Evolutionary conservation across 1,140 invertebrate genomes (phyloP).

Genomic region (Procambarus virginalis): DNA sequence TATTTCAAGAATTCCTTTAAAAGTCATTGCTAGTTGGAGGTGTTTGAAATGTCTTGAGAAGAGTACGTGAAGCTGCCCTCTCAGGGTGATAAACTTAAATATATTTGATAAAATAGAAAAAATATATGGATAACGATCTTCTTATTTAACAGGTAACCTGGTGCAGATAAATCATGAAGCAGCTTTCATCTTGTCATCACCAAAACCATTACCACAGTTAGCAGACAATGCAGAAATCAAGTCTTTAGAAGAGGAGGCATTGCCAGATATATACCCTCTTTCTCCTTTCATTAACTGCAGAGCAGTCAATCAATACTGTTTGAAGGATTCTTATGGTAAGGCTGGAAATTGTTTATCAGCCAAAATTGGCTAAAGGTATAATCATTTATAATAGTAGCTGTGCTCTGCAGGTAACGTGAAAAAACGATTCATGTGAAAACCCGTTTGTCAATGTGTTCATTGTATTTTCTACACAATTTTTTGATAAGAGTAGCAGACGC

Average conservation of each 20-base stretch:
- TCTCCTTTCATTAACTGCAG: slow-evolving; percentile 41
- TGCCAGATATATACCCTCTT: slow-evolving; percentile 44
- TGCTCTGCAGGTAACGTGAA: too few relatives aligned
- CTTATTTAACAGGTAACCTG: slow-evolving; percentile 20
- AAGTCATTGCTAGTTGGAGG: too few relatives aligned
- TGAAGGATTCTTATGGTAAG: slow-evolving; percentile 30
- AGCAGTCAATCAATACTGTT: neutral
- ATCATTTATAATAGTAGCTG: neutral
- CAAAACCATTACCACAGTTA: slow-evolving; percentile 2
- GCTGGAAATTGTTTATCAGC: neutral
- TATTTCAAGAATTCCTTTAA: too few relatives aligned
- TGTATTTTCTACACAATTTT: too few relatives aligned
- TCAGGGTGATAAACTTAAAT: neutral
- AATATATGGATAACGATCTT: neutral
- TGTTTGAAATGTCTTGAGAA: too few relatives aligned
- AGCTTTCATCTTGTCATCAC: slow-evolving; percentile 10
- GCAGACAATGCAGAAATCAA: neutral
- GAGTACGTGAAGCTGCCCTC: too few relatives aligned
- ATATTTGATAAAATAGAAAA: neutral
- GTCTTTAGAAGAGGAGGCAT: neutral
- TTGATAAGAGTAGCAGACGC: too few relatives aligned
- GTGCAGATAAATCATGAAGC: slow-evolving; percentile 32
- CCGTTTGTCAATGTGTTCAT: too few relatives aligned
- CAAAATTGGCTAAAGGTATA: neutral
- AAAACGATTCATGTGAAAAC: too few relatives aligned